phyloP scores from a whole-genome alignment of 2,113 vertebrate species.

The Chamaetylas fuelleborni region DNA sequence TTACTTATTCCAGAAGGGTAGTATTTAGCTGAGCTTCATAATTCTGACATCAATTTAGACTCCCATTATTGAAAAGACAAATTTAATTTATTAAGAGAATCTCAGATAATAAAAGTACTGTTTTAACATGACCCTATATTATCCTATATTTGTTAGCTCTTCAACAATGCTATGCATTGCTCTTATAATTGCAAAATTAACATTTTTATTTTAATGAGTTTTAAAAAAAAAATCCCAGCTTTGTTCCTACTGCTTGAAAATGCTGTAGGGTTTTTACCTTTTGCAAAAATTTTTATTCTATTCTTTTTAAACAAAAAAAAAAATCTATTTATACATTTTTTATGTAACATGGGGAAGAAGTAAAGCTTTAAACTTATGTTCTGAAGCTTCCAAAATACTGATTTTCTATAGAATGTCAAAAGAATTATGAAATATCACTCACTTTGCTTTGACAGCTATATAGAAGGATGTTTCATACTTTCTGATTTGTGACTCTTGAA shows the following conservation, averaged over 20 bases:
- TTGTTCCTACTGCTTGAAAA: background rate
- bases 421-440: background rate
- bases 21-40: background rate
- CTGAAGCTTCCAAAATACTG: background rate
- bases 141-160: background rate
- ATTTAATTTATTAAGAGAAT: background rate
- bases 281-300: background rate
- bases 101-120: background rate
- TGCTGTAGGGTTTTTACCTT: background rate
- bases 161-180: background rate
- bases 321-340: background rate
- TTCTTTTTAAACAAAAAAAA: background rate
- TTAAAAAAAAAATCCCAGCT: fast-evolving
- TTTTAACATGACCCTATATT: background rate
- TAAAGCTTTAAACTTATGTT: background rate
- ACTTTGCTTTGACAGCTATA: background rate
- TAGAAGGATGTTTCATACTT: background rate
- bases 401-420: background rate
- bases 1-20: background rate
- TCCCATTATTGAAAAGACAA: background rate
- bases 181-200: background rate
- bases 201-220: background rate
- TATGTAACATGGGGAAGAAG: background rate
- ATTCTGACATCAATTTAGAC: background rate
- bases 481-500: background rate